phyloP scores from a whole-genome alignment of 2,113 vertebrate genomes.

The Labeo rohita region DNA sequence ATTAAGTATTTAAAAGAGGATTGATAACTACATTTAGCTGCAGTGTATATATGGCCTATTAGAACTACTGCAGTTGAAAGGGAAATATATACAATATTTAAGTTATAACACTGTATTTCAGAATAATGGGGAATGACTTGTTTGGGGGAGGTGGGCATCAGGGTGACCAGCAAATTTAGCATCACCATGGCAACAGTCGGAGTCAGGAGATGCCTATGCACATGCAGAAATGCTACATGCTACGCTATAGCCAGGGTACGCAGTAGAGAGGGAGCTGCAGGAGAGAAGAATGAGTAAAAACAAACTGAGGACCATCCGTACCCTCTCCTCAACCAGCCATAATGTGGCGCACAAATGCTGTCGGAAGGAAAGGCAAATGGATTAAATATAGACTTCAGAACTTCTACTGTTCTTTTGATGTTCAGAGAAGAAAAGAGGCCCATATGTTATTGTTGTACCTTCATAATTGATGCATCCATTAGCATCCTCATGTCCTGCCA shows the following conservation, averaged over 20 bases:
- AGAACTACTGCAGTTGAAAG: not conserved
- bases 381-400: slow-evolving; percentile 39
- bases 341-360: slow-evolving; percentile 79
- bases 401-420: slow-evolving; percentile 12
- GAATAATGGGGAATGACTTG: not conserved
- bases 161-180: slow-evolving; percentile 23
- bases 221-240: slow-evolving; percentile 70
- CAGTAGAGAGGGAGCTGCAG: slow-evolving; percentile 56
- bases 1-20: not conserved
- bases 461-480: slow-evolving; percentile 96
- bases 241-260: slow-evolving; percentile 69
- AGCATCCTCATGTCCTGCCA: slow-evolving; percentile 91
- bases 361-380: slow-evolving; percentile 67
- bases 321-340: slow-evolving; percentile 75
- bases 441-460: slow-evolving; percentile 72
- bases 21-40: not conserved
- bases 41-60: not conserved
- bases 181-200: slow-evolving; percentile 19
- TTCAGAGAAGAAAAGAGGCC: not conserved
- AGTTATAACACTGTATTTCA: not conserved
- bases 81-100: not conserved
- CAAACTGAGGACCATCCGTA: slow-evolving; percentile 62
- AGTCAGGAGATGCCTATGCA: slow-evolving; percentile 32
- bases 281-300: slow-evolving; percentile 60
- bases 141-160: not conserved